These are phyloP conservation scores for Heterocephalus glaber DNA, from an alignment of 2,113 vertebrate genomes.

Conservation along the genomic window DNA sequence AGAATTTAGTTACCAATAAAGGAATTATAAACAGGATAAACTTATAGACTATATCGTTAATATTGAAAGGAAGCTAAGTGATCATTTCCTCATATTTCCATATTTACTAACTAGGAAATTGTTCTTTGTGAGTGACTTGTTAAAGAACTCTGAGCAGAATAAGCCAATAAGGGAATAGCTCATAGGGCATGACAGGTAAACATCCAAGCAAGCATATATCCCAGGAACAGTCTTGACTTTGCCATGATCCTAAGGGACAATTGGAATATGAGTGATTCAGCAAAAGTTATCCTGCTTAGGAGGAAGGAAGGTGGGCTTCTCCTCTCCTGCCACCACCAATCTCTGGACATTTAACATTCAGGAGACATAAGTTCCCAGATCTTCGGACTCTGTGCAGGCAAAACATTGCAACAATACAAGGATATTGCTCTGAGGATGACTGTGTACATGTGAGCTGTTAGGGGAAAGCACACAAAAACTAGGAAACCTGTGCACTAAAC, in stretches of 20 bases:
- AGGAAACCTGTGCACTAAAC: accelerated
- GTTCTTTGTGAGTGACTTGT: not conserved
- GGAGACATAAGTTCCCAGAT: not conserved
- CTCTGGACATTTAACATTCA: not conserved
- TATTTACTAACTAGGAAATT: not conserved
- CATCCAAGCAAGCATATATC: not conserved
- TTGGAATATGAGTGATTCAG: not conserved
- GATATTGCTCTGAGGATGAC: not conserved
- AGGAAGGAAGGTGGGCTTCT: not conserved
- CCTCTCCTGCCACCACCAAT: not conserved
- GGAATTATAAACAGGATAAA: not conserved
- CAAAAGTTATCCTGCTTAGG: not conserved
- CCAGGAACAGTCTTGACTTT: not conserved
- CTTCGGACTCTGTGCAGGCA: not conserved
- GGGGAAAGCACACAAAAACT: not conserved
- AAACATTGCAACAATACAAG: not conserved
- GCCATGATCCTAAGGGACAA: not conserved
- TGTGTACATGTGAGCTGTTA: not conserved
- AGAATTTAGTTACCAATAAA: not conserved
- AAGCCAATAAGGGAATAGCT: not conserved
- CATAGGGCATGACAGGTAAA: not conserved
- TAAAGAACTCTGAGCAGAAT: not conserved
- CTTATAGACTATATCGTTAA: not conserved
- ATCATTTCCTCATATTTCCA: not conserved
- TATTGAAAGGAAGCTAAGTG: not conserved